A percentile compares a stretch with the other conserved stretches of the same genome.
Evolutionary conservation across 2,797 vertebrate genomes (phyloP).

Genomic region (Poeciliopsis infans): DNA sequence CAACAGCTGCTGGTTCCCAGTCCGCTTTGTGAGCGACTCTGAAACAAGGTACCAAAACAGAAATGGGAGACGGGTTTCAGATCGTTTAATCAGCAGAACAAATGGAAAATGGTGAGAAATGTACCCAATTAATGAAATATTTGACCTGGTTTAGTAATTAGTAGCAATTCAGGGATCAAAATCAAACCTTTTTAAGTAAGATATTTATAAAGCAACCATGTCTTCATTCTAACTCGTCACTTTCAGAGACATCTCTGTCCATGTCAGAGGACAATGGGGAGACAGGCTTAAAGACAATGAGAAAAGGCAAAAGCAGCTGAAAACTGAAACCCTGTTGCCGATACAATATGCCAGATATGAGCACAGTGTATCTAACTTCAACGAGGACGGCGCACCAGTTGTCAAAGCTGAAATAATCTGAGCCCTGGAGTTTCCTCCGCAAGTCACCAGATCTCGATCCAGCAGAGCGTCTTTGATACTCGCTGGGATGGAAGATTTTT

Average conservation of each 20-base stretch:
- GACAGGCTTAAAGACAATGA: background rate
- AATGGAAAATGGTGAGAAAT: background rate
- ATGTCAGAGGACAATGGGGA: background rate
- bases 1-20: constrained; percentile 33
- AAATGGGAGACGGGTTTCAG: background rate
- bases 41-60: background rate
- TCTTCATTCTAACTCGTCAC: background rate
- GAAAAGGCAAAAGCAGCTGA: background rate
- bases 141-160: background rate
- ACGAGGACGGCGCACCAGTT: background rate
- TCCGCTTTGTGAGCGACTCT: constrained; percentile 22
- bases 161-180: background rate
- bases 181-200: background rate
- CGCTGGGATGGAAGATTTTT: background rate
- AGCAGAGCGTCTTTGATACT: background rate
- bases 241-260: background rate
- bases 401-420: background rate
- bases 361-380: background rate
- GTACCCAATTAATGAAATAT: background rate
- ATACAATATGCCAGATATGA: background rate
- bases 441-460: background rate
- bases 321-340: background rate
- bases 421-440: background rate
- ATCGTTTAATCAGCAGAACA: background rate
- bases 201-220: background rate